Percentiles rank a stretch among this genome's conserved stretches.
These are phyloP conservation scores for Campodea augens DNA, from an alignment of 1,140 invertebrate genomes.

Conservation along the genomic window DNA sequence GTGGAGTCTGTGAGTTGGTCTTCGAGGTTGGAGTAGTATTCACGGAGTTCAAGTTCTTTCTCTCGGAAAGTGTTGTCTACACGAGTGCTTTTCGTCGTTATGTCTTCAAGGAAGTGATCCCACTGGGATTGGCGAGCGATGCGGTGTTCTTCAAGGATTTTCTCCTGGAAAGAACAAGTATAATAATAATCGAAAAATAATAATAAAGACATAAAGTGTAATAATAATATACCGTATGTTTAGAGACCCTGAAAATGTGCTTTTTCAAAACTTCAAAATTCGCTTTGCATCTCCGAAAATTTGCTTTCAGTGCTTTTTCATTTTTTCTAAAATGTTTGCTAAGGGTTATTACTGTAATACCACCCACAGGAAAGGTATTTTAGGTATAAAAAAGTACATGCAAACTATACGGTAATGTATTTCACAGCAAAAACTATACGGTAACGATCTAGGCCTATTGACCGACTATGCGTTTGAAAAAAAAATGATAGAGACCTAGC, in stretches of 20 bases:
- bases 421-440: too few relatives aligned
- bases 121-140: conserved; percentile 40
- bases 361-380: too few relatives aligned
- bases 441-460: too few relatives aligned
- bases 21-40: conserved; percentile 52
- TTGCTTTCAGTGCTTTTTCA: background rate
- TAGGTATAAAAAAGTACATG: too few relatives aligned
- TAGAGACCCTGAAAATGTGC: too few relatives aligned
- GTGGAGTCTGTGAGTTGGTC: conserved; percentile 40
- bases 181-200: background rate
- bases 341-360: too few relatives aligned
- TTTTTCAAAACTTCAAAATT: too few relatives aligned
- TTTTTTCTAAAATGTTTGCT: too few relatives aligned
- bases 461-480: too few relatives aligned
- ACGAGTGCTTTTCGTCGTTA: conserved; percentile 45
- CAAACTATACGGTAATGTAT: too few relatives aligned
- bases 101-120: conserved; percentile 52
- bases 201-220: background rate
- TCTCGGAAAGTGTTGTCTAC: conserved; percentile 55
- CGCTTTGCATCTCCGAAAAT: too few relatives aligned
- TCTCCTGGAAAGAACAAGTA: conserved; percentile 26
- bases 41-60: conserved; percentile 52
- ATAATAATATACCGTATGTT: background rate
- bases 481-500: too few relatives aligned
- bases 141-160: conserved; percentile 31